These are phyloP conservation scores for Cepphus grylle DNA, from an alignment of 2,113 vertebrate species.

Conservation along the genomic window DNA sequence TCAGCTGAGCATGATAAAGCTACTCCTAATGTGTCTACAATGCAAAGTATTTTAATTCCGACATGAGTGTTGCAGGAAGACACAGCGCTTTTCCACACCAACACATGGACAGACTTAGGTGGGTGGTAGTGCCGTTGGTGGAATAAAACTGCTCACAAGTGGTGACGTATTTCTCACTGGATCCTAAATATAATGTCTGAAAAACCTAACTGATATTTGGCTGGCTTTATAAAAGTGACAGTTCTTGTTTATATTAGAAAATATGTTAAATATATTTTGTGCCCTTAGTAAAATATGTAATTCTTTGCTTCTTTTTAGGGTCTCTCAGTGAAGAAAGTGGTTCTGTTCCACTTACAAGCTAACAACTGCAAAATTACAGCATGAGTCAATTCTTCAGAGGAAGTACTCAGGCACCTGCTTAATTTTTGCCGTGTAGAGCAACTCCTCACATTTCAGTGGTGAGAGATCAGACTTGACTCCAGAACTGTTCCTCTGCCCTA, in stretches of 20 bases:
- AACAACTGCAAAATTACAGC: neutral
- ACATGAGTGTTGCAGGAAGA: neutral
- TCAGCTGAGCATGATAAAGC: slow-evolving; percentile 47
- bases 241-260: neutral
- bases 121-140: neutral
- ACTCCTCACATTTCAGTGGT: neutral
- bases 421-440: neutral
- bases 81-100: neutral
- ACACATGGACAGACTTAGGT: slow-evolving; percentile 25
- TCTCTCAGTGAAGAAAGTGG: neutral
- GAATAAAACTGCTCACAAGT: slow-evolving; percentile 2
- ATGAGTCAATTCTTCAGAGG: neutral
- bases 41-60: slow-evolving; percentile 6
- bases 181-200: neutral
- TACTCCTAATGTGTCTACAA: slow-evolving; percentile 48
- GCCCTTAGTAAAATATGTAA: neutral
- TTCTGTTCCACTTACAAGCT: neutral
- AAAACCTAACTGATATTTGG: neutral
- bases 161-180: neutral
- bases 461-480: neutral
- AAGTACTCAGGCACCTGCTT: neutral
- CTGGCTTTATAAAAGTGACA: neutral
- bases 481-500: neutral
- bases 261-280: neutral
- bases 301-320: neutral